Evolutionary conservation across 1,140 invertebrate genomes (phyloP), one percentile per base, ranked within the genome.

Genomic region (Melitaea cinxia): DNA sequence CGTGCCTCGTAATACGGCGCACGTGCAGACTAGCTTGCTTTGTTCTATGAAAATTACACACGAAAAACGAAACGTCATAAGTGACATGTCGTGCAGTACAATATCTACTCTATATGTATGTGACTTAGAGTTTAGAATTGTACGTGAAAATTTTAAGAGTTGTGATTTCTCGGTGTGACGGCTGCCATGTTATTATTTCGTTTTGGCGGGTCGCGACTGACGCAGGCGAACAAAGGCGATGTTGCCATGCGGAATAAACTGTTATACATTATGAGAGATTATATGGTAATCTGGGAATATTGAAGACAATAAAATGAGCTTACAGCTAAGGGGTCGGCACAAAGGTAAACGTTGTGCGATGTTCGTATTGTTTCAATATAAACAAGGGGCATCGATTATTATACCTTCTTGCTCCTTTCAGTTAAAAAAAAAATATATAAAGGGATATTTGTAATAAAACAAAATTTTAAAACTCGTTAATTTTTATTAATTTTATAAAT

Each of bases 401-500:
- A 67, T 73, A 64, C 49, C 9, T 17, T 42, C 35, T 50, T 35
- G 28, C 23, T 60, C 49, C 54, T 63, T 53, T 54, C 23, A 4
- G n/a, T 12, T 52, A 50, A 56, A 4, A 49, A 50, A 28, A 28
- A 49, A 47, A 23, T 7, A 19, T 28, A 19, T 19, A 19, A 33
- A 17, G 28, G 52, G 47, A 45, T 42, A 15, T 45, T 26, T 19
- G 14, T 14, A 85, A 76, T 74, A 62, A 82, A 83, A 83, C 63
- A 62, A 73, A 72, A 19, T 58, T 57, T 55, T 88, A 88, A 88
- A 89, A 89, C 87, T 89, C 87, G 78, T 89, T 87, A 89, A 87
- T 89, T 88, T 88, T 89, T 88, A 89, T 87, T 88, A 84, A 83
- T 86, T 88, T 89, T 88, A 88, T 90, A 90, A 90, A 90, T 90